Conservation (phyloP, 2,113 vertebrate genomes). For the Sinocyclocheilus grahami region DNA sequence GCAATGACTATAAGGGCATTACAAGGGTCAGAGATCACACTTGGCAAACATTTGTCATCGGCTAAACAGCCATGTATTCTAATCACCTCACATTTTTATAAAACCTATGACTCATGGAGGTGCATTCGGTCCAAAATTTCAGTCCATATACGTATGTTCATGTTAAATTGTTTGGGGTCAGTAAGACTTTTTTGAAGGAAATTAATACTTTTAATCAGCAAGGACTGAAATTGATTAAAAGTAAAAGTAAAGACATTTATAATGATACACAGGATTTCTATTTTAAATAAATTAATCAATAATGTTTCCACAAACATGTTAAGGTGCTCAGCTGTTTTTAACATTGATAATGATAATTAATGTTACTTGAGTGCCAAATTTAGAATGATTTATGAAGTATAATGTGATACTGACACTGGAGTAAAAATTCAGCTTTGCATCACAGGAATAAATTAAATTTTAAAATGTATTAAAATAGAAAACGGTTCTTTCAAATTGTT, state of each 20-base stretch:
- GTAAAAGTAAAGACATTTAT: not conserved
- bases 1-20: conserved; percentile 35
- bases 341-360: not conserved
- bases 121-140: too few species aligned
- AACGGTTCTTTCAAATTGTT: too few species aligned
- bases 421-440: not conserved
- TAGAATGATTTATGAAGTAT: not conserved
- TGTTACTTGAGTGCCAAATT: not conserved
- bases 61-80: conserved; percentile 11
- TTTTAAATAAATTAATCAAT: not conserved
- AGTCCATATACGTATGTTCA: not conserved
- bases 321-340: not conserved
- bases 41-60: conserved; percentile 50
- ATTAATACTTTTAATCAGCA: not conserved
- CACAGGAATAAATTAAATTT: too few species aligned
- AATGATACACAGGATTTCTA: not conserved
- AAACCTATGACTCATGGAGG: not conserved
- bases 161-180: not conserved
- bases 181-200: not conserved
- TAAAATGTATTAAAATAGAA: too few species aligned
- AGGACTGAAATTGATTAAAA: not conserved
- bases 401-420: too few species aligned
- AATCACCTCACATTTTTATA: not conserved
- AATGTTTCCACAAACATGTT: not conserved
- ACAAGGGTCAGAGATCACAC: conserved; percentile 43